Percentiles rank a stretch among this genome's conserved stretches.
phyloP scores from a whole-genome alignment of 2,888 invertebrate genomes.

The Ethmia dodecea region DNA sequence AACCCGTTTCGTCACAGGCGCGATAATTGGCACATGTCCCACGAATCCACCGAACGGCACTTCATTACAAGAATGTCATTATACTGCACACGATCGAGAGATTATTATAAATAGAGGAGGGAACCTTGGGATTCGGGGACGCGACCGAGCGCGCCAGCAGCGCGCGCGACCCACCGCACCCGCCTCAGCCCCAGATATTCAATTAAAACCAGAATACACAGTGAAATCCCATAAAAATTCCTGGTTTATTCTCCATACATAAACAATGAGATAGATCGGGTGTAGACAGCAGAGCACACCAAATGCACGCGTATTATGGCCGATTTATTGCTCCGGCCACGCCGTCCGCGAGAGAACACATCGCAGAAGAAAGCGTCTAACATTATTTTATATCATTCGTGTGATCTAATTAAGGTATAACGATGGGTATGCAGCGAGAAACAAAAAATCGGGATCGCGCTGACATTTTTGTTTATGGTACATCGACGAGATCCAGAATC shows the following conservation, averaged over 20 bases:
- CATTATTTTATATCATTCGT: slow-evolving; percentile 71
- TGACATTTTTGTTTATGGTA: slow-evolving; percentile 80
- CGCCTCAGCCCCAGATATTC: slow-evolving; percentile 48
- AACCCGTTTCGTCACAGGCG: slow-evolving; percentile 57
- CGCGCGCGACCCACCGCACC: slow-evolving; percentile 22
- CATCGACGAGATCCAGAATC: slow-evolving; percentile 74
- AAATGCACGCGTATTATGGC: slow-evolving; percentile 73
- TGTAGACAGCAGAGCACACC: slow-evolving; percentile 70
- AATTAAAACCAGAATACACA: slow-evolving; percentile 53
- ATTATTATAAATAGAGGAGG: slow-evolving; percentile 73
- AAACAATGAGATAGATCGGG: slow-evolving; percentile 76
- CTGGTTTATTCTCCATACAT: slow-evolving; percentile 74
- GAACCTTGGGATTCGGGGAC: slow-evolving; percentile 54
- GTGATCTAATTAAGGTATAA: slow-evolving; percentile 73
- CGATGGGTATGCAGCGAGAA: slow-evolving; percentile 72
- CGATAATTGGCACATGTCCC: slow-evolving; percentile 74
- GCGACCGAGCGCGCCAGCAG: not conserved
- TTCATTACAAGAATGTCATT: slow-evolving; percentile 75
- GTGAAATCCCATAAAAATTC: slow-evolving; percentile 67
- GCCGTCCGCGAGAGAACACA: slow-evolving; percentile 41
- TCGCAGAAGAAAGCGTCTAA: slow-evolving; percentile 59
- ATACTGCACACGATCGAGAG: slow-evolving; percentile 66
- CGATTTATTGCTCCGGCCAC: slow-evolving; percentile 60
- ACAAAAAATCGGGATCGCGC: slow-evolving; percentile 77
- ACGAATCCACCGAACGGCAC: slow-evolving; percentile 66